These are phyloP conservation scores for Colaptes auratus DNA, from an alignment of 2,113 vertebrate species.

Conservation along the genomic window DNA sequence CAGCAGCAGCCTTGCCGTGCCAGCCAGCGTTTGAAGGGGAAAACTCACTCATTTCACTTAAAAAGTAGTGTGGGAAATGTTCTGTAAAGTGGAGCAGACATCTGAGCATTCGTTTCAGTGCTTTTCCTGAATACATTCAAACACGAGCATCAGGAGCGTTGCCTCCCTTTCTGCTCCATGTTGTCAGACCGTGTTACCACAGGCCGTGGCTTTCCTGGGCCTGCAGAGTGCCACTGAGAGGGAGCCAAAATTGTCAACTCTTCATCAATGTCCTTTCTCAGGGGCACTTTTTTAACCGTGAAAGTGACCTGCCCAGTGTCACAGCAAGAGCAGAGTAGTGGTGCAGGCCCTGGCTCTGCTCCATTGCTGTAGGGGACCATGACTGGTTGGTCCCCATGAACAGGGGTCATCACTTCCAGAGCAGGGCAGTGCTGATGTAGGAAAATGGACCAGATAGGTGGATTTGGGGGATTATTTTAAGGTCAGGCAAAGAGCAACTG, in stretches of 20 bases:
- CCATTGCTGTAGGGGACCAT: background rate
- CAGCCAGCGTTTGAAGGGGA: background rate
- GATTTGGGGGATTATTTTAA: background rate
- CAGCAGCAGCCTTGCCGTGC: background rate
- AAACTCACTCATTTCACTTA: accelerated
- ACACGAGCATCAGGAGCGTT: accelerated
- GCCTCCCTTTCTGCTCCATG: accelerated
- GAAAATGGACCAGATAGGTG: background rate
- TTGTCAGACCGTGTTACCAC: accelerated
- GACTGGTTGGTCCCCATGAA: background rate
- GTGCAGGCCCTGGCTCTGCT: background rate
- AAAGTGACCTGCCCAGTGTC: background rate
- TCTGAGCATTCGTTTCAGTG: background rate
- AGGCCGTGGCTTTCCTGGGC: accelerated
- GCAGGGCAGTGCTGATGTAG: background rate
- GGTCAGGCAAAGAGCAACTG: background rate
- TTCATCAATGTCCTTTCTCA: accelerated
- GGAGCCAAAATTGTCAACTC: background rate
- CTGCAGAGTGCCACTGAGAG: accelerated
- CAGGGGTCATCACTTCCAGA: accelerated
- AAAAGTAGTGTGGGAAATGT: background rate
- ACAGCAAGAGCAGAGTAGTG: background rate
- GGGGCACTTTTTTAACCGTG: background rate
- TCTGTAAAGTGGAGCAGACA: background rate
- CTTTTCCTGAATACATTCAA: background rate